Evolutionary conservation across 2,113 vertebrate genomes (phyloP), one percentile per base, ranked within the genome.

Genomic region (Limanda limanda): DNA sequence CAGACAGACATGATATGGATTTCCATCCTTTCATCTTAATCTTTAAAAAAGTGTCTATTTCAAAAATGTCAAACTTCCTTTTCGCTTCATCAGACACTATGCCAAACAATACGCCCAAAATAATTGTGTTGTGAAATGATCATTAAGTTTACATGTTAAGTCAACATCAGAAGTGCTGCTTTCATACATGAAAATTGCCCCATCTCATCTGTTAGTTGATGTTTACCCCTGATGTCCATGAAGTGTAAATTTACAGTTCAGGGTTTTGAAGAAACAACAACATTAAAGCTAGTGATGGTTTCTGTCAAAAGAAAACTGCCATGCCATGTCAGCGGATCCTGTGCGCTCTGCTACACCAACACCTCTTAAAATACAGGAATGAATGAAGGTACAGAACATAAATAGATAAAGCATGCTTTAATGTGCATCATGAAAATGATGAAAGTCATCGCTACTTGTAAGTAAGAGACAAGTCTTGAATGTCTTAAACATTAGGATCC

Each of bases 401-500:
- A 60, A 54, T 27, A 55, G 14, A n/a, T 63, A 77, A 60, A 17
- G 42, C 10, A 18, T n/a, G 52, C 1, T 76, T 75, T 68, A 73
- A 73, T 42, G 17, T 62, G 13, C 18, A 62, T 42, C 62, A 35
- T 12, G 47, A 55, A 55, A 21, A 68, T 25, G 1, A 84, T 52
- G 15, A 45, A 73, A 66, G 37, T 35, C 76, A 62, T n/a, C 45
- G 68, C 0, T 23, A 23, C 74, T 47, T 71, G 54, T 62, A 23
- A 21, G 45, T 63, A 18, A 23, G 66, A 72, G 18, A 71, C 24
- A 73, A 63, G 62, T 52, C 48, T 71, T 82, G 62, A 74, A 71
- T 66, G 27, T 27, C 27, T 31, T 31, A 31, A 31, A 31, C 31
- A 31, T 31, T 31, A 77, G 23, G 58, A 63, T 40, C 21, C 48